Percentiles rank a stretch among this genome's conserved stretches.
phyloP scores from a whole-genome alignment of 2,888 invertebrate species.

The Tolmerus cingulatus region DNA sequence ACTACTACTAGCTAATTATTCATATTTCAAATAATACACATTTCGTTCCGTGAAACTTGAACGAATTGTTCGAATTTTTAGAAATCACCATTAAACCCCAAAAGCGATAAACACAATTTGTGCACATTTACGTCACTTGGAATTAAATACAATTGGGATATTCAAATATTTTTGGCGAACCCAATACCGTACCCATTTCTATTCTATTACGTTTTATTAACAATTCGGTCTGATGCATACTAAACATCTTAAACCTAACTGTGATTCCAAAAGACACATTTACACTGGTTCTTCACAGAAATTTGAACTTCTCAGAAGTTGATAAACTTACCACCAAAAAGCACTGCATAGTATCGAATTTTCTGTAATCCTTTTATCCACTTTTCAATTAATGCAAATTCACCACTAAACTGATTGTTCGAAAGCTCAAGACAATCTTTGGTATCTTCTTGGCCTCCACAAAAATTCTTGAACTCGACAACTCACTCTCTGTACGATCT shows the following conservation, averaged over 20 bases:
- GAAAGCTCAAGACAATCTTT: not conserved
- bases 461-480: conserved; percentile 26
- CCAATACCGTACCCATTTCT: not conserved
- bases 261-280: not conserved
- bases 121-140: not conserved
- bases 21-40: too few species aligned
- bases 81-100: not conserved
- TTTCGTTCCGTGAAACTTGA: too few species aligned
- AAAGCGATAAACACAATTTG: not conserved
- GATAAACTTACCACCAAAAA: conserved; percentile 46
- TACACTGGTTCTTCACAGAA: not conserved
- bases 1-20: too few species aligned
- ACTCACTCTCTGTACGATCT: conserved; percentile 55
- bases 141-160: not conserved
- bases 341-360: conserved; percentile 39
- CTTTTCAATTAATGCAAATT: not conserved
- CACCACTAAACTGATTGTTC: not conserved
- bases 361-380: not conserved
- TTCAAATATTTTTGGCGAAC: not conserved
- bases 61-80: not conserved
- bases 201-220: not conserved
- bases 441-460: not conserved
- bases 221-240: not conserved
- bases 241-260: not conserved
- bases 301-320: not conserved